Evolutionary conservation across 2,888 invertebrate species (phyloP), one percentile per base, ranked within the genome.

Genomic region (Melitaea athalia): DNA sequence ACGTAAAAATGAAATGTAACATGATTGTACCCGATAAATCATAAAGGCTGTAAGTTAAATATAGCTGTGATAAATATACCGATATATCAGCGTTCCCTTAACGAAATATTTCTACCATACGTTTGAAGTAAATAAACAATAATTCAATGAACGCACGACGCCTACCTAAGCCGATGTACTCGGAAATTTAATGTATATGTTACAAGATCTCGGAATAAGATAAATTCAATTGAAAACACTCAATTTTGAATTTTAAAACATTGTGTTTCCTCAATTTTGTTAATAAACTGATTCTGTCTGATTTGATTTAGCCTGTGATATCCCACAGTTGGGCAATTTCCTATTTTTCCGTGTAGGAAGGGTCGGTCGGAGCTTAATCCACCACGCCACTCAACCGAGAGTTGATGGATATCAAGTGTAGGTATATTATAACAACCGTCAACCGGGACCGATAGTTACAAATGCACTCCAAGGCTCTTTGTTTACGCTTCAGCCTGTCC

Each of bases 101-200:
- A 11, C 11, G 24, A 52, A 14, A 52, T 52, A 52, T 52, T 24
- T 4, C 17, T 31, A 5, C 12, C 31, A 55, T 55, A 33, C 33
- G 33, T 31, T 55, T 55, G 14, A 8, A 33, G 55, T 55, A 55
- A 55, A 55, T 55, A 55, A 55, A 55, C 17, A 38, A 55, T n/a
- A 12, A 33, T 33, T 55, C 55, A 33, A 38, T 38, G 55, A 55
- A 55, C 55, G 33, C 33, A 55, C 33, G 33, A 33, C 24, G 33
- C 55, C 33, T 33, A 14, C 55, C 55, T 14, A n/a, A 55, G 33
- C 55, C 33, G 12, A 55, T 55, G 8, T 55, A 38, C 38, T 55
- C 8, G 38, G 55, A 55, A 55, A n/a, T 38, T 5, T 55, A 6
- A n/a, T n/a, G 55, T 55, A 0, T 55, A 55, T 55, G 8, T 33